A percentile compares a stretch with the other conserved stretches of the same genome.
These are phyloP conservation scores for Stercorarius parasiticus DNA, from an alignment of 2,113 vertebrate genomes.

Conservation along the genomic window DNA sequence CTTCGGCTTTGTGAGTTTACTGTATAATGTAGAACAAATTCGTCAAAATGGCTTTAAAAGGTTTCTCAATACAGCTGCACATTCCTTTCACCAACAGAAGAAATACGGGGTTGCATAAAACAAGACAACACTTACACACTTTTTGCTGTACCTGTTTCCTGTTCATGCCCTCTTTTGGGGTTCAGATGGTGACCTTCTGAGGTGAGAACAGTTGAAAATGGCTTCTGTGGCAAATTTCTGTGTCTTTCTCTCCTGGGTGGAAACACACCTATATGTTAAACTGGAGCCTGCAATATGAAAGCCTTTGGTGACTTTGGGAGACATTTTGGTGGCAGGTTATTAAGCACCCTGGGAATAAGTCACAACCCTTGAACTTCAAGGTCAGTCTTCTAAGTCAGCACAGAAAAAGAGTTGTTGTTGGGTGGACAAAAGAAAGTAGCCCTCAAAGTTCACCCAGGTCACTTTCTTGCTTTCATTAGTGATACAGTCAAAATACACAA, in stretches of 20 bases:
- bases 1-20: background rate
- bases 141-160: background rate
- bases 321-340: background rate
- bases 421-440: background rate
- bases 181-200: background rate
- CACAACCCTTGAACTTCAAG: background rate
- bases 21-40: background rate
- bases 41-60: background rate
- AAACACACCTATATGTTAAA: background rate
- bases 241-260: fast-evolving
- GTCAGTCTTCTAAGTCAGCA: background rate
- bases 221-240: background rate
- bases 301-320: background rate
- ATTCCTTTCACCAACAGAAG: too few relatives aligned
- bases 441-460: background rate
- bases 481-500: background rate
- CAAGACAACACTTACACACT: background rate
- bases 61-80: too few relatives aligned
- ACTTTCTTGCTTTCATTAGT: background rate
- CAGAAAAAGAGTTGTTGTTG: too few relatives aligned
- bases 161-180: background rate
- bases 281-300: background rate
- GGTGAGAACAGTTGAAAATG: background rate
- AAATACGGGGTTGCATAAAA: fast-evolving
- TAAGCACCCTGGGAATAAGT: background rate